Evolutionary conservation across 2,888 invertebrate species (phyloP).

Genomic region (Drosophila macrospina): DNA sequence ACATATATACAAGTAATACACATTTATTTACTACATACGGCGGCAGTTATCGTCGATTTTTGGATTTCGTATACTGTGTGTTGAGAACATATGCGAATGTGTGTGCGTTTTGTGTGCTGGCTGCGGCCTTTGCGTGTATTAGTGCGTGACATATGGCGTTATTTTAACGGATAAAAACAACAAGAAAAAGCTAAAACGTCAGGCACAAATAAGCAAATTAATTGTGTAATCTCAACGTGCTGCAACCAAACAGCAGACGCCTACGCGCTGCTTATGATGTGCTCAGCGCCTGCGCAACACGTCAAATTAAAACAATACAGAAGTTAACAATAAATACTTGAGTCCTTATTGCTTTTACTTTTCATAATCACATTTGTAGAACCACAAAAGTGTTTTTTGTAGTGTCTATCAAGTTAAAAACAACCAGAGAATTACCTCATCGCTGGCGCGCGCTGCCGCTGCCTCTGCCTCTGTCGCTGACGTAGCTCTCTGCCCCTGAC

Average conservation of each 20-base stretch:
- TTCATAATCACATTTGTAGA: slow-evolving; percentile 15
- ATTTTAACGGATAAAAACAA: slow-evolving; percentile 51
- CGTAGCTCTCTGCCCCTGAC: slow-evolving; percentile 75
- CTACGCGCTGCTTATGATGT: slow-evolving; percentile 28
- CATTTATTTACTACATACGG: slow-evolving; percentile 7
- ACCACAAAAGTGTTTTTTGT: slow-evolving; percentile 18
- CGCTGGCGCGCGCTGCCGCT: slow-evolving; percentile 65
- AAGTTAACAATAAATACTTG: background rate
- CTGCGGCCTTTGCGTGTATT: slow-evolving; percentile 47
- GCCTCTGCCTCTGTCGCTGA: slow-evolving; percentile 43
- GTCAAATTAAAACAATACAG: slow-evolving; percentile 3
- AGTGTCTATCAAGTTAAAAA: slow-evolving; percentile 57
- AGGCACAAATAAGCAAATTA: slow-evolving; percentile 49
- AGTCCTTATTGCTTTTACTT: slow-evolving; percentile 25
- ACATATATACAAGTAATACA: slow-evolving; percentile 7
- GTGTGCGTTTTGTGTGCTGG: slow-evolving; percentile 31
- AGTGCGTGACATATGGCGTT: slow-evolving; percentile 77
- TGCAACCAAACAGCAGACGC: slow-evolving; percentile 20
- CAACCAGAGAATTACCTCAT: slow-evolving; percentile 73
- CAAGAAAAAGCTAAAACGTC: slow-evolving; percentile 17
- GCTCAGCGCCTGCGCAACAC: slow-evolving; percentile 68
- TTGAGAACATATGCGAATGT: slow-evolving; percentile 17
- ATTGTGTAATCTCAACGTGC: slow-evolving; percentile 66
- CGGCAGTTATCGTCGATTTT: slow-evolving; percentile 43
- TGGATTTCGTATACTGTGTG: slow-evolving; percentile 4